Conservation (phyloP, 2,113 vertebrate species). For the Neomonachus schauinslandi region DNA sequence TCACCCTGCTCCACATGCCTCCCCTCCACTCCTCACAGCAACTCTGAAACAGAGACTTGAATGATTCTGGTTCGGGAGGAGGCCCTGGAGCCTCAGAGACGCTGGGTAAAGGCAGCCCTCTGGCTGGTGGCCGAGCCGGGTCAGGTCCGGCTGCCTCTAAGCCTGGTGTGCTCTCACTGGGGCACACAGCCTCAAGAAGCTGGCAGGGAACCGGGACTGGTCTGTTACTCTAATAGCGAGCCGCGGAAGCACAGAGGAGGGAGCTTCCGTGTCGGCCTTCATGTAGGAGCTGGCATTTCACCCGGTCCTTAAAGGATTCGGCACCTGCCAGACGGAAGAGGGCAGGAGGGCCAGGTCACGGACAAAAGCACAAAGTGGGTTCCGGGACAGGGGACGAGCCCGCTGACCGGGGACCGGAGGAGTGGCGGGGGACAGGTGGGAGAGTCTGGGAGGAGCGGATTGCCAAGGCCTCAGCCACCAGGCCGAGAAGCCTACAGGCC, state of each 20-base stretch:
- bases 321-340: background rate
- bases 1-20: background rate
- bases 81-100: background rate
- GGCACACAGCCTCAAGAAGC: background rate
- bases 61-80: accelerated
- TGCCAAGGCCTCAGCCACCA: background rate
- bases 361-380: background rate
- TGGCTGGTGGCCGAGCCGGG: background rate
- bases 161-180: background rate
- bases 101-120: background rate
- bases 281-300: background rate
- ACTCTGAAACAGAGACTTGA: background rate
- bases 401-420: background rate
- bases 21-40: background rate
- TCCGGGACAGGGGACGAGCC: background rate
- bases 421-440: background rate
- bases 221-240: background rate
- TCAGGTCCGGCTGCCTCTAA: background rate
- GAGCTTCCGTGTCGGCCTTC: background rate
- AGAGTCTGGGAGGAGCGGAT: background rate
- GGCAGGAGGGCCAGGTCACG: background rate
- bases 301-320: background rate
- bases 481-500: background rate
- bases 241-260: background rate
- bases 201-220: accelerated